Percentiles rank a stretch among this genome's conserved stretches.
Conservation (phyloP, 1,140 invertebrate species). For the Zaprionus camerounensis region DNA sequence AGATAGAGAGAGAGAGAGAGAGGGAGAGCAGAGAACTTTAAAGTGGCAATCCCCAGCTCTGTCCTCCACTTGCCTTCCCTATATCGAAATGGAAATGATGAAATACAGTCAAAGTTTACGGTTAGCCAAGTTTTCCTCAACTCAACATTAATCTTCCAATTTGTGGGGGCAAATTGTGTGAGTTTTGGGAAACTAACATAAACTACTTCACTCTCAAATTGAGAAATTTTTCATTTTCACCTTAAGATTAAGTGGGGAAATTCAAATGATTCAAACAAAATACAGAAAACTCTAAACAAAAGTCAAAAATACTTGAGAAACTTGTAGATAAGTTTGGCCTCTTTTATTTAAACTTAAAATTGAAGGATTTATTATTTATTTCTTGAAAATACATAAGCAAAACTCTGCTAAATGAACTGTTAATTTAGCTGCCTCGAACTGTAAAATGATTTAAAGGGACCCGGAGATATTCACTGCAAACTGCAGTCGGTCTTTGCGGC, state of each 20-base stretch:
- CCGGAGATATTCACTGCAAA: background rate
- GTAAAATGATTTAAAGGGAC: slow-evolving; percentile 10
- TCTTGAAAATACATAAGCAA: background rate
- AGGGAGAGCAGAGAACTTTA: background rate
- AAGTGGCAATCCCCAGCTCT: background rate
- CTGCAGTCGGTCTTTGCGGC: background rate
- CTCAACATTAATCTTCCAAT: slow-evolving; percentile 2
- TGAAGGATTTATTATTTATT: background rate
- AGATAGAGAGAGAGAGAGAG: background rate
- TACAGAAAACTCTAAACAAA: background rate
- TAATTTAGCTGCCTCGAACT: slow-evolving; percentile 35
- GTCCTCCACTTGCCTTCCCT: background rate
- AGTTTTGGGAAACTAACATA: background rate
- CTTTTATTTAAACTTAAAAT: background rate
- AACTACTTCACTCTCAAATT: slow-evolving; percentile 1
- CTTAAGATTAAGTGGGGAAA: background rate
- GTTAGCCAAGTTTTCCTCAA: slow-evolving; percentile 7
- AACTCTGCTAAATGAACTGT: slow-evolving; percentile 32
- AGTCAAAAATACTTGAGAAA: background rate
- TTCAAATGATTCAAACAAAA: slow-evolving; percentile 1
- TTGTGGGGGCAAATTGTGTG: background rate
- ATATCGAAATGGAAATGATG: background rate
- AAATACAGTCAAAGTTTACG: slow-evolving; percentile 10
- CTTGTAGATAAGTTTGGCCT: background rate
- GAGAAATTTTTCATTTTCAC: background rate